Conservation (phyloP, 2,797 vertebrate species). For the Cuculus canorus region DNA sequence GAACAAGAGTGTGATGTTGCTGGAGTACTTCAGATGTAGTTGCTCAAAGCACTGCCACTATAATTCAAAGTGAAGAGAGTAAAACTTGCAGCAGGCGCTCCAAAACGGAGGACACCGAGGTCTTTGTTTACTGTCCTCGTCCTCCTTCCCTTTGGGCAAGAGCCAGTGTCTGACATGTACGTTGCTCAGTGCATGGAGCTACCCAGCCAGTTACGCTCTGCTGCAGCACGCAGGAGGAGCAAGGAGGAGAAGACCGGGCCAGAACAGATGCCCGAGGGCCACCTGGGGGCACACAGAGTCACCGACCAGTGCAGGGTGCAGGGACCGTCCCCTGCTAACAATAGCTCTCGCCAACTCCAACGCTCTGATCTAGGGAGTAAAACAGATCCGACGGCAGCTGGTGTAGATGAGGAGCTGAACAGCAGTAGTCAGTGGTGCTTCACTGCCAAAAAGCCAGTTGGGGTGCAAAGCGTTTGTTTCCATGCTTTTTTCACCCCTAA, state of each 20-base stretch:
- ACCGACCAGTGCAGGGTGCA: not conserved
- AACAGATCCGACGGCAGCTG: not conserved
- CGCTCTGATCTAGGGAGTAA: not conserved
- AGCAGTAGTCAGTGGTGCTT: not conserved
- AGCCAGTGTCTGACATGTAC: constrained; percentile 57
- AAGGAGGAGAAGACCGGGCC: not conserved
- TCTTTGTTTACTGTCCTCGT: constrained; percentile 72
- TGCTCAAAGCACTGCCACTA: constrained; percentile 80
- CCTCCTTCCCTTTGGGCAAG: constrained; percentile 72
- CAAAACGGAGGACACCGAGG: constrained; percentile 68
- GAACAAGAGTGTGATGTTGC: constrained; percentile 66
- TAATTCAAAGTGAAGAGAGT: constrained; percentile 72
- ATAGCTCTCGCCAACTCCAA: not conserved
- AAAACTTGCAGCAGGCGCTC: constrained; percentile 71
- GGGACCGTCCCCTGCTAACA: not conserved
- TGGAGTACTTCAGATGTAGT: constrained; percentile 72
- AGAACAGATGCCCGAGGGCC: not conserved
- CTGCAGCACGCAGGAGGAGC: not conserved
- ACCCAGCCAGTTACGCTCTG: not conserved
- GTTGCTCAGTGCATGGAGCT: constrained; percentile 40
- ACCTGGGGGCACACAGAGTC: not conserved
- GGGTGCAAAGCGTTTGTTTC: not conserved
- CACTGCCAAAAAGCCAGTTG: not conserved
- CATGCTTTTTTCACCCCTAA: not conserved
- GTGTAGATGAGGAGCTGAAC: not conserved